Conservation (phyloP, 2,113 vertebrate species). For the Ceuthmochares aereus region DNA sequence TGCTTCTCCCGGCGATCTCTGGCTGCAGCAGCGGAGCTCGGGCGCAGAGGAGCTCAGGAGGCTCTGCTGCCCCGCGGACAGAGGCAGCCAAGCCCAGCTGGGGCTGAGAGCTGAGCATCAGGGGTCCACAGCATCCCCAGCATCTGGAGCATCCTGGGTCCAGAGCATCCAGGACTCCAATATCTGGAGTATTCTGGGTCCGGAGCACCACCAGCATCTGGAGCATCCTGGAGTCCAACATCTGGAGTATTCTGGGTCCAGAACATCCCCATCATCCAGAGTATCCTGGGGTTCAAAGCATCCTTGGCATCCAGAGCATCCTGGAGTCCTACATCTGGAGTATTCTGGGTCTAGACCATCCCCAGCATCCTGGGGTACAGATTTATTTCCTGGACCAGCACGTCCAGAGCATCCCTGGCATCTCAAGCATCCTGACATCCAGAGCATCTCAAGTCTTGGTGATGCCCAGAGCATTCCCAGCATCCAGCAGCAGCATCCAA, state of each 20-base stretch:
- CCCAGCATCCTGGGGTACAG: not conserved
- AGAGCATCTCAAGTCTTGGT: not conserved
- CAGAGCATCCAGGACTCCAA: not conserved
- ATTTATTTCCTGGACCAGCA: not conserved
- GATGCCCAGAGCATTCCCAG: not conserved
- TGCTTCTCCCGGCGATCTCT: not conserved
- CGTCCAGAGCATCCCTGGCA: not conserved
- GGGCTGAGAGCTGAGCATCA: rapidly evolving
- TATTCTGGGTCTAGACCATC: not conserved
- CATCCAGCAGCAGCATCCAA: not conserved
- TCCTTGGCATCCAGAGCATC: not conserved
- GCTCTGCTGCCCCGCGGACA: not conserved
- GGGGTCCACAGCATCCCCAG: not conserved
- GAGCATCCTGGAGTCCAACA: not conserved
- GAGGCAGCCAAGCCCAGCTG: not conserved
- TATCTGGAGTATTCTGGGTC: not conserved
- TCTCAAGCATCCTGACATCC: not conserved
- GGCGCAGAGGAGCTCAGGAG: not conserved
- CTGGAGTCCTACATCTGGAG: not conserved
- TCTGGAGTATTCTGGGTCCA: not conserved
- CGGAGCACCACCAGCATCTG: not conserved
- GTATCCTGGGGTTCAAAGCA: not conserved
- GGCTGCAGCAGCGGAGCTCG: not conserved
- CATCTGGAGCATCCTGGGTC: not conserved
- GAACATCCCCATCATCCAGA: not conserved